phyloP scores from a whole-genome alignment of 2,888 invertebrate species.

The Hyppa rectilinea region DNA sequence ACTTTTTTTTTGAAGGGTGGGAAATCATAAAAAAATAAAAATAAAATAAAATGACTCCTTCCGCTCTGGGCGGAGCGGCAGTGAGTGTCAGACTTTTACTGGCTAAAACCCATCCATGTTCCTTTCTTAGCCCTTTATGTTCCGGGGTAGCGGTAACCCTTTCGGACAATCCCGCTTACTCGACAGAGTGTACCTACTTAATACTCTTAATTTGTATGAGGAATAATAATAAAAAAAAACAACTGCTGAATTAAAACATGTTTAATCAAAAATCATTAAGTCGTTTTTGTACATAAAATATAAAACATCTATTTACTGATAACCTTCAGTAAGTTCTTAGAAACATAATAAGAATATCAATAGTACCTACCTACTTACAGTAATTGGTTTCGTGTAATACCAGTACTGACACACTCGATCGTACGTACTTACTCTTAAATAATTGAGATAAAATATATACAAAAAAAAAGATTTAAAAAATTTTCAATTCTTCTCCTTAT shows the following conservation, averaged over 20 bases:
- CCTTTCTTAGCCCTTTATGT: too few species aligned
- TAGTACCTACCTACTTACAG: background rate
- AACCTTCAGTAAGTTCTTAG: background rate
- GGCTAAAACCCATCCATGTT: too few species aligned
- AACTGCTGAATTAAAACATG: background rate
- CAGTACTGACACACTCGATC: background rate
- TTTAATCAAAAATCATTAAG: background rate
- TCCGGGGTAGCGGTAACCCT: too few species aligned
- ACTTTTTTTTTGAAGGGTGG: too few species aligned
- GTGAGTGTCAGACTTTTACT: too few species aligned
- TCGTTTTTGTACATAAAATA: background rate
- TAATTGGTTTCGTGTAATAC: conserved; percentile 9
- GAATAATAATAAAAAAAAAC: background rate
- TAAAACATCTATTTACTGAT: background rate
- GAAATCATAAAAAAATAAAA: too few species aligned
- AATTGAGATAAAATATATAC: background rate
- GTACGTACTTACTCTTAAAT: background rate
- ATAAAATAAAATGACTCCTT: too few species aligned
- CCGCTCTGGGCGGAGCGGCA: too few species aligned
- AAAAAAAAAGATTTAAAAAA: too few species aligned
- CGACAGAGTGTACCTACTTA: too few species aligned
- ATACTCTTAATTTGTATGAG: background rate
- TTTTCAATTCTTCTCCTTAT: background rate
- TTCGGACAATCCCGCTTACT: too few species aligned
- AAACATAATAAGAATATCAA: background rate